Base-by-base conservation (phyloP, 2,888 invertebrate species). In the Ophonus ardosiacus region DNA sequence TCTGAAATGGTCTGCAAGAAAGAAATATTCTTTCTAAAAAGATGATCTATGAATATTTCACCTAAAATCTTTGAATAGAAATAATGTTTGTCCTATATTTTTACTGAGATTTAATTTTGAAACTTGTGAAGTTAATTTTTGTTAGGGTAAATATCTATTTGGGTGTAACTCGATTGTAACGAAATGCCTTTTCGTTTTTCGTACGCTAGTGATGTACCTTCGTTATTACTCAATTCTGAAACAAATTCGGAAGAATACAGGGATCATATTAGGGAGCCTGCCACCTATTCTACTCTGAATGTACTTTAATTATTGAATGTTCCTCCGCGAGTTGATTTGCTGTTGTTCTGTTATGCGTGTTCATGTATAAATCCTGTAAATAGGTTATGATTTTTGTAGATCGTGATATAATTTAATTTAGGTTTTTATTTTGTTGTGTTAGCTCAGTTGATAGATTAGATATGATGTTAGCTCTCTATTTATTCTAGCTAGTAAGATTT, bases 221-320 rank as follows among this genome's bases (percentile, higher is more conserved):
- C 78, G 56, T 78, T 71, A 21, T 51, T 51, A 57, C 56, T 56
- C 56, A 56, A 31, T 13, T 51, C 43, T 74, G 74, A 74, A 90
- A 91, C 92, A 92, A 92, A 92, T 92, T 92, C 92, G 92, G 92
- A 92, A 90, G 86, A 88, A 91, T 90, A 92, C 92, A 92, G 92
- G 92, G 92, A 92, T 71, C 85, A 59, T 85, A 84, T 15, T 59
- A 80, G 63, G 63, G 51, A 71, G 51, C 76, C 57, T 40, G 40
- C 40, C 80, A 78, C 78, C 76, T 76, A 74, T 15, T 31, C 31
- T 61, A 57, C 84, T 78, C 78, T 76, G 82, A 82, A 78, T 84
- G 84, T 84, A 84, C 61, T 84, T 76, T 84, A 84, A 56, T 80
- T 43, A 80, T 85, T 80, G 80, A 85, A 80, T 85, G 85, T 85